Base-by-base conservation (phyloP, 2,888 invertebrate genomes). In the Aphidoletes aphidimyza region DNA sequence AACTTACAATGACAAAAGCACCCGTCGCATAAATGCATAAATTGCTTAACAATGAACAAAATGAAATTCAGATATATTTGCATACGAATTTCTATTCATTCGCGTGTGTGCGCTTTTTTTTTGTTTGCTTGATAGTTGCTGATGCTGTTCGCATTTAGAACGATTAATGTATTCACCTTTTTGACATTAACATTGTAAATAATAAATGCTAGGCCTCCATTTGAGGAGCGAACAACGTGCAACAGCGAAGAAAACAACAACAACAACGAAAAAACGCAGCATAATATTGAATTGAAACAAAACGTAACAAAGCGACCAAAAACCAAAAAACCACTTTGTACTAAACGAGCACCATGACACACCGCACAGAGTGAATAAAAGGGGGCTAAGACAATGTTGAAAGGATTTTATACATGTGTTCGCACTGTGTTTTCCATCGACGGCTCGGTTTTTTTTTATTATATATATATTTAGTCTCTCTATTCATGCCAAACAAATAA, bases 81-180 rank as follows among this genome's bases (percentile, higher is more conserved):
- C 69, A 69, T 69, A 69, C 69, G 30, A 69, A 69, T 69, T 69
- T 69, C 69, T 69, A 69, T 69, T 69, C 69, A 69, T 54, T 54
- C 54, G 30, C 30, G 14, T 30, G 69, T 69, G 54, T 54, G 22
- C 22, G 2, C 6, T 54, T 54, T 69, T 69, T 69, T 30, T 69
- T 30, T 69, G 5, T 30, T 0, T 34, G 54, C n/a, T 69, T 26
- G 69, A 17, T 30, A 30, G 1, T 54, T 5, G 14, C 8, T 69
- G 69, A 69, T 69, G 69, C 69, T 14, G 34, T 34, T 69, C 30
- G 54, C 11, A 69, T 69, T 69, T 34, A 30, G 69, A 69, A 30
- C 69, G 69, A 69, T 69, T 69, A 69, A 69, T 69, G 69, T 69
- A 69, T 69, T 69, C 69, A 69, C 69, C 69, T 69, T 69, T 69